These are phyloP conservation scores for Eulithis testata DNA, from an alignment of 2,888 invertebrate species.

Conservation along the genomic window DNA sequence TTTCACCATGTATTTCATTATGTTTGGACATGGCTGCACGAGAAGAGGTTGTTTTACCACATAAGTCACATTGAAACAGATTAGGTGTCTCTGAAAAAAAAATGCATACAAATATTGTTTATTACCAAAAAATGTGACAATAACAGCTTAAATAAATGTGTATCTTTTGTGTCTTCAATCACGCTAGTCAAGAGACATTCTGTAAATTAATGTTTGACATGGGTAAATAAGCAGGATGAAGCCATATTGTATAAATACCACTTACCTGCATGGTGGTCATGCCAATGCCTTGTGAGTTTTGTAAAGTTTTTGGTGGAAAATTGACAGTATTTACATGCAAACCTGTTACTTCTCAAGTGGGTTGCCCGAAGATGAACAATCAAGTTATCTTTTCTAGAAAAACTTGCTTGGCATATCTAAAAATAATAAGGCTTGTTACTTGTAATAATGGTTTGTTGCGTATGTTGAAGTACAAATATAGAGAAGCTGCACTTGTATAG, in stretches of 20 bases:
- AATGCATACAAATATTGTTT: background rate
- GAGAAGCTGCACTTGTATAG: too few species aligned
- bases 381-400: slow-evolving; percentile 90
- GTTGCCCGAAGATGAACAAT: slow-evolving; percentile 89
- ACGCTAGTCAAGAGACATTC: background rate
- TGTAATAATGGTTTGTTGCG: background rate
- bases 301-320: slow-evolving; percentile 67
- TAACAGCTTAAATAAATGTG: too few species aligned
- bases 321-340: slow-evolving; percentile 64
- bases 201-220: too few species aligned
- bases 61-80: slow-evolving; percentile 89
- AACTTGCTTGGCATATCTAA: slow-evolving; percentile 86
- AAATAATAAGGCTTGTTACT: slow-evolving; percentile 38
- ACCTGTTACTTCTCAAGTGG: slow-evolving; percentile 52
- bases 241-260: slow-evolving; percentile 3
- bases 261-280: slow-evolving; percentile 62
- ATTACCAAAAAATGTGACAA: too few species aligned
- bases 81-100: slow-evolving; percentile 61
- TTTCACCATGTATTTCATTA: slow-evolving; percentile 86
- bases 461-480: too few species aligned
- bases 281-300: slow-evolving; percentile 67
- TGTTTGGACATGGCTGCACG: slow-evolving; percentile 92
- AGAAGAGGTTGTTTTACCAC: slow-evolving; percentile 89
- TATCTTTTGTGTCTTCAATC: too few species aligned
- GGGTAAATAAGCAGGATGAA: background rate